A percentile compares a stretch with the other conserved stretches of the same genome.
phyloP scores from a whole-genome alignment of 2,113 vertebrate genomes.

The Pogona vitticeps region DNA sequence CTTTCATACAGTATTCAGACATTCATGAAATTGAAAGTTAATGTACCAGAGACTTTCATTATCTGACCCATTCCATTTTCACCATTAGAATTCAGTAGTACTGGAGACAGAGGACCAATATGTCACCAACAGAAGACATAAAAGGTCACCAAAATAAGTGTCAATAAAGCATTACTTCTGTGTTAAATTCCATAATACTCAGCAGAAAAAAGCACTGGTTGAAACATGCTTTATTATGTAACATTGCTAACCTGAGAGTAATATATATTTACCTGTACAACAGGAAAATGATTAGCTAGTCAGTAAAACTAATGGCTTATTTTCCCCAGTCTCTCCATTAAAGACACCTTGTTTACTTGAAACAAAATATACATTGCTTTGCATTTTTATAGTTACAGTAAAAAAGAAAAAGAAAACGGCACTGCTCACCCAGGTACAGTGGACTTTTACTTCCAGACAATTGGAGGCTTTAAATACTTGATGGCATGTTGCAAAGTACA shows the following conservation, averaged over 20 bases:
- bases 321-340: constrained; percentile 44
- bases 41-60: constrained; percentile 87
- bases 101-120: constrained; percentile 79
- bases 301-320: constrained; percentile 55
- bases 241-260: constrained; percentile 57
- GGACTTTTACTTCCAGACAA: constrained; percentile 15
- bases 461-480: constrained; percentile 47
- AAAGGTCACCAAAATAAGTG: constrained; percentile 82
- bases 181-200: constrained; percentile 76
- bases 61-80: constrained; percentile 82
- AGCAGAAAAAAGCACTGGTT: constrained; percentile 72
- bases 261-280: constrained; percentile 58
- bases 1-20: constrained; percentile 82
- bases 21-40: constrained; percentile 86
- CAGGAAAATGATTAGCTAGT: constrained; percentile 60
- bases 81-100: constrained; percentile 79
- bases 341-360: constrained; percentile 46
- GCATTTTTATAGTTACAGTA: constrained; percentile 41
- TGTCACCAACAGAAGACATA: constrained; percentile 78
- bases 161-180: constrained; percentile 79
- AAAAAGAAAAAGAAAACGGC: constrained; percentile 24
- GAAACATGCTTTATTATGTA: constrained; percentile 66
- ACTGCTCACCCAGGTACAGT: constrained; percentile 16
- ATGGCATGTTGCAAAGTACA: constrained; percentile 38
- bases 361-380: constrained; percentile 18